These are phyloP conservation scores for Cossypha caffra DNA, from an alignment of 2,797 vertebrate genomes.

Conservation along the genomic window DNA sequence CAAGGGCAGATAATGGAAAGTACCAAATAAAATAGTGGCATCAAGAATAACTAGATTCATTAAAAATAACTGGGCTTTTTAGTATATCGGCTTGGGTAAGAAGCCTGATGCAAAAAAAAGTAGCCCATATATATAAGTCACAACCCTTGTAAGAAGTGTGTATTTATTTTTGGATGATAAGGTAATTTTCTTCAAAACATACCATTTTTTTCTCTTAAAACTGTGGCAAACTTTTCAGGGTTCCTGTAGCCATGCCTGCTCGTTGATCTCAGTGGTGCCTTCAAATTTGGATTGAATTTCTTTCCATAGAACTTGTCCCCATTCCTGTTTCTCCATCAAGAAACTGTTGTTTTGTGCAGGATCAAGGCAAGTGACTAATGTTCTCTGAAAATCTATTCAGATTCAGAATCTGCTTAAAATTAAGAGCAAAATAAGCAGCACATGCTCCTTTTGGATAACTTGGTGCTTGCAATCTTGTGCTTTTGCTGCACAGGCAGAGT, in stretches of 20 bases:
- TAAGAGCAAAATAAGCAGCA: conserved; percentile 40
- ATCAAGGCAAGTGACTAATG: conserved; percentile 7
- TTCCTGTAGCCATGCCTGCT: background rate
- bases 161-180: background rate
- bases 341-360: conserved; percentile 20
- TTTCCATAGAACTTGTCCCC: background rate
- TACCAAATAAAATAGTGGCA: background rate
- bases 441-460: conserved; percentile 5
- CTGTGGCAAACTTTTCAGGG: background rate
- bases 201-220: background rate
- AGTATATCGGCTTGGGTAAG: background rate
- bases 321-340: background rate
- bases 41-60: background rate
- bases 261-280: background rate
- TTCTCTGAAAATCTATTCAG: conserved; percentile 34
- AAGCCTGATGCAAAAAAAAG: background rate
- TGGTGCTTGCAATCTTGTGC: background rate
- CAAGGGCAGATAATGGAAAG: background rate
- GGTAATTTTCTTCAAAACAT: background rate
- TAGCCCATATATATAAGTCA: background rate
- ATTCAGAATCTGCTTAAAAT: conserved; percentile 45
- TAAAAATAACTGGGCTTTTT: background rate
- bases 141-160: background rate
- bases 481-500: background rate
- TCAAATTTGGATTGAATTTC: background rate